Base-by-base conservation (phyloP, 2,797 vertebrate genomes). In the Pristis pectinata region DNA sequence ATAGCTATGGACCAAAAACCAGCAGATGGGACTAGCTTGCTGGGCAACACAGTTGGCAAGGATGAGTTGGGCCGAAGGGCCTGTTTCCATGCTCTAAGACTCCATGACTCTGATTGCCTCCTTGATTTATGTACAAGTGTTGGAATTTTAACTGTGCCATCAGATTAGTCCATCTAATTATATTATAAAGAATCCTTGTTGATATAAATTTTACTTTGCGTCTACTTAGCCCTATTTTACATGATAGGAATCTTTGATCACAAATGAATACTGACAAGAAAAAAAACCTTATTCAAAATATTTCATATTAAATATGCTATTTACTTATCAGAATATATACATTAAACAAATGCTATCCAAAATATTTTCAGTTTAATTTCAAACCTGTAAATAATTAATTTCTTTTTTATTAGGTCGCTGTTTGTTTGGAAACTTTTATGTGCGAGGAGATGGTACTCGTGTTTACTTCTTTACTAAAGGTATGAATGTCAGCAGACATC, bases 401-500 rank as follows among this genome's bases (percentile, higher is more conserved):
- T 95, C 94, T 95, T 82, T 49, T 95, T 96, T 95, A 96, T 83
- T 96, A 99, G 99, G 98, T 82, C 97, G 77, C 67, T 99, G 98
- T 96, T 97, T 99, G 96, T 98, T 98, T 96, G 98, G 99, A 95
- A 98, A 99, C 96, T 99, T 99, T 97, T 99, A 99, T 95, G 97
- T 97, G 92, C 97, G 98, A 95, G 98, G 98, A 96, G 98, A 99
- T 96, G 98, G 98, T 96, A 99, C 98, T 94, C 98, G 98, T 95
- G 98, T 97, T 27, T 99, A 99, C 97, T 99, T 98, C 96, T 99
- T 99, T 96, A 98, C 97, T 70, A 98, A 98, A 98, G 98, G 98
- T 99, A 97, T 92, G 95, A 24, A 61, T 7, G 10, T 34, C 61
- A 53, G 4, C 30, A 34, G 67, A 94, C 41, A 74, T 53, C 11